Percentiles rank a stretch among this genome's conserved stretches.
phyloP scores from a whole-genome alignment of 2,888 invertebrate genomes.

The Entomobrya proxima region DNA sequence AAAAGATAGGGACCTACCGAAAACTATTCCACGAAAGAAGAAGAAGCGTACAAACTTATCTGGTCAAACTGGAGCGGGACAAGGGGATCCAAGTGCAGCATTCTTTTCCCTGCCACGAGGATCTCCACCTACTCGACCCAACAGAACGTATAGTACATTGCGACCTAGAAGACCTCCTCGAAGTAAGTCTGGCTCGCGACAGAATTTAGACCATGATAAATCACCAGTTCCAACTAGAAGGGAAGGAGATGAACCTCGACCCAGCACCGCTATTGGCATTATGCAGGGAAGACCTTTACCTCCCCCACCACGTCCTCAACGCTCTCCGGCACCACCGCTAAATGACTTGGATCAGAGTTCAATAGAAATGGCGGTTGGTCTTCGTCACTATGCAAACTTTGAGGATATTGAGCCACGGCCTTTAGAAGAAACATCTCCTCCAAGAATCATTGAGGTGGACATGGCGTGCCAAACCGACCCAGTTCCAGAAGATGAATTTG shows the following conservation, averaged over 20 bases:
- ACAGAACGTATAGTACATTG: slow-evolving; percentile 74
- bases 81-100: background rate
- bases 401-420: slow-evolving; percentile 53
- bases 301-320: slow-evolving; percentile 86
- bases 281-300: slow-evolving; percentile 92
- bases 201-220: slow-evolving; percentile 29
- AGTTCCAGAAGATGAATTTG: slow-evolving; percentile 83
- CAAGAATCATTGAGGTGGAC: slow-evolving; percentile 70
- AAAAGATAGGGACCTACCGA: slow-evolving; percentile 67
- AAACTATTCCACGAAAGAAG: slow-evolving; percentile 71
- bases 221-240: slow-evolving; percentile 18
- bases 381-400: slow-evolving; percentile 74
- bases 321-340: slow-evolving; percentile 65
- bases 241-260: slow-evolving; percentile 47
- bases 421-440: slow-evolving; percentile 45
- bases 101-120: slow-evolving; percentile 73
- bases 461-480: slow-evolving; percentile 92
- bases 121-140: slow-evolving; percentile 72
- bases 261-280: slow-evolving; percentile 71
- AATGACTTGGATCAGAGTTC: slow-evolving; percentile 73
- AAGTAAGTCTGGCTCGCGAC: slow-evolving; percentile 66
- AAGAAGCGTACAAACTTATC: slow-evolving; percentile 68
- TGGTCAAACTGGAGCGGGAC: slow-evolving; percentile 6
- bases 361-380: slow-evolving; percentile 69
- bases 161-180: slow-evolving; percentile 75